Conservation (phyloP, 2,113 vertebrate genomes). For the Tachysurus fulvidraco region DNA sequence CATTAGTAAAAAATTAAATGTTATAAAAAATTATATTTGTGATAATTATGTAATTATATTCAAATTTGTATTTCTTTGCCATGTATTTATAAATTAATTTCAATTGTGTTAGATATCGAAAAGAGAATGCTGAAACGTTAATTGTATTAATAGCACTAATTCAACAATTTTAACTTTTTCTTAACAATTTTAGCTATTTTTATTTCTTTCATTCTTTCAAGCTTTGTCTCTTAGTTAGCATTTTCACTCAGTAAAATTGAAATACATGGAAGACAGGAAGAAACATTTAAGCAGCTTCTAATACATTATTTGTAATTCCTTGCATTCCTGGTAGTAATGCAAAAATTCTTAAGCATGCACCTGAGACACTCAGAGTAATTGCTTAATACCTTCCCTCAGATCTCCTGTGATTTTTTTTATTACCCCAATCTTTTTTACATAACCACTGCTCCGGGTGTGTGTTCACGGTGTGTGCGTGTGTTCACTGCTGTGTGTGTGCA, state of each 20-base stretch:
- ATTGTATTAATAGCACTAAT: neutral
- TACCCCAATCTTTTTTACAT: conserved; percentile 99
- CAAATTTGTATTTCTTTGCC: neutral
- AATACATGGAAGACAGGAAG: conserved; percentile 56
- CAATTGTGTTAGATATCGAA: neutral
- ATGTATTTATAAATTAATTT: neutral
- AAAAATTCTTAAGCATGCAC: conserved; percentile 93
- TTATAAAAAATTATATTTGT: too few species aligned
- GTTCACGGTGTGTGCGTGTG: too few species aligned
- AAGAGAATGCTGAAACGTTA: neutral
- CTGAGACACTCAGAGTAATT: conserved; percentile 93
- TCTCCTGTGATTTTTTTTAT: conserved; percentile 78
- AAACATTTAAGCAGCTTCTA: conserved; percentile 81
- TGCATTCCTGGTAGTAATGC: conserved; percentile 93
- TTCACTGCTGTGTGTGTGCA: too few species aligned
- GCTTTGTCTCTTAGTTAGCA: conserved; percentile 69
- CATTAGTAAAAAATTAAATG: neutral
- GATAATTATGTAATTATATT: neutral
- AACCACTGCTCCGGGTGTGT: too few species aligned
- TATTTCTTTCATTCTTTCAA: neutral
- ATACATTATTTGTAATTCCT: conserved; percentile 92
- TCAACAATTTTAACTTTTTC: neutral
- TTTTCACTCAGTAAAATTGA: conserved; percentile 59
- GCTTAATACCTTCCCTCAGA: conserved; percentile 97
- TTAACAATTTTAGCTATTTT: neutral